phyloP scores from a whole-genome alignment of 1,140 invertebrate genomes.

The Akabosia matsudoensis region DNA sequence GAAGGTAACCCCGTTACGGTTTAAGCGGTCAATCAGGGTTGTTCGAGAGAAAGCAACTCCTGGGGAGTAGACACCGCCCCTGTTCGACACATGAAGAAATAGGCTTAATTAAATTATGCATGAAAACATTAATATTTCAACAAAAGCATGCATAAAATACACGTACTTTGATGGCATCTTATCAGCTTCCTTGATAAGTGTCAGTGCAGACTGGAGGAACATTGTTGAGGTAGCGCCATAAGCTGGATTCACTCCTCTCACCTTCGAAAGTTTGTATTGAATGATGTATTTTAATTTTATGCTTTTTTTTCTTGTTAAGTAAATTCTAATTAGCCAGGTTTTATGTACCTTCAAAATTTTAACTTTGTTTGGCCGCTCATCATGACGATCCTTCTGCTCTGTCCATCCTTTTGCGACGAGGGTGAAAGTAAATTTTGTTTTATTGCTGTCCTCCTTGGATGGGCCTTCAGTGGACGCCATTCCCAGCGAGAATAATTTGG shows the following conservation, averaged over 20 bases:
- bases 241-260: conserved; percentile 66
- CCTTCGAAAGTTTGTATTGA: conserved; percentile 44
- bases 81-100: conserved; percentile 50
- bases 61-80: conserved; percentile 61
- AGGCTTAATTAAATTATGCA: conserved; percentile 43
- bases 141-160: neutral
- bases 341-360: conserved; percentile 61
- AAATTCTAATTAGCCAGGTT: neutral
- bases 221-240: conserved; percentile 75
- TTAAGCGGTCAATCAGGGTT: conserved; percentile 57
- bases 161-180: conserved; percentile 69
- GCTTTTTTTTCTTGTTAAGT: neutral
- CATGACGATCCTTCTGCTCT: conserved; percentile 56
- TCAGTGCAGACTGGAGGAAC: conserved; percentile 68
- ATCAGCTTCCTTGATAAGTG: conserved; percentile 70
- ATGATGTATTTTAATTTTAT: conserved; percentile 18
- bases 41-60: conserved; percentile 63
- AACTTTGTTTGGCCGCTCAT: conserved; percentile 63
- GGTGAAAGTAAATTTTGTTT: conserved; percentile 62
- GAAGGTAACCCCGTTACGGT: conserved; percentile 61
- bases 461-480: conserved; percentile 65
- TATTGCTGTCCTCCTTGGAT: conserved; percentile 61
- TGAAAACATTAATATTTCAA: neutral
- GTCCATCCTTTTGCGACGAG: conserved; percentile 74
- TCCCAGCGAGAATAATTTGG: conserved; percentile 69